Conservation (phyloP, 2,797 vertebrate genomes). For the Catharus ustulatus region DNA sequence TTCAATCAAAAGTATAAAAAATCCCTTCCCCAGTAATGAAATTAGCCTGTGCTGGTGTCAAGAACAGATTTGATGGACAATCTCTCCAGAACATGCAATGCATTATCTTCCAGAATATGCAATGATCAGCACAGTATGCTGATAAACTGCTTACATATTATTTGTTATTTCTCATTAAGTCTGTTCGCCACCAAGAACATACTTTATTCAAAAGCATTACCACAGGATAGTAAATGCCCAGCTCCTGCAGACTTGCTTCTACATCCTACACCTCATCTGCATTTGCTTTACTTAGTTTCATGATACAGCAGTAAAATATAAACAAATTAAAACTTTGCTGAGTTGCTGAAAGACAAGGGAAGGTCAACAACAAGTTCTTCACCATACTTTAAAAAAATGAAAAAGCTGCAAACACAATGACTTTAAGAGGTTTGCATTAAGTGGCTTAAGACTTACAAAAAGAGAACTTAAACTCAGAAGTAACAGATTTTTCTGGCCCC, state of each 20-base stretch:
- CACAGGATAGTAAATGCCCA: not conserved
- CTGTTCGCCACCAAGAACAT: fast-evolving
- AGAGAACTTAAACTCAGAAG: not conserved
- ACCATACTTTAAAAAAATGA: not conserved
- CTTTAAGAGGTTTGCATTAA: not conserved
- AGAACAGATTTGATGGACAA: not conserved
- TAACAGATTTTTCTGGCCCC: not conserved
- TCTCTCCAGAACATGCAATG: not conserved
- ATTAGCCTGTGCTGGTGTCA: not conserved
- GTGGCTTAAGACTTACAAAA: not conserved
- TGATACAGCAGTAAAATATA: not conserved
- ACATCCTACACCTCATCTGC: not conserved
- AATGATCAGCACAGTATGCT: not conserved
- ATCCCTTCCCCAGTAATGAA: not conserved
- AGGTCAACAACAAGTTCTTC: not conserved
- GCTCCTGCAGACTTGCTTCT: not conserved
- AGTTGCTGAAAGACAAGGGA: not conserved
- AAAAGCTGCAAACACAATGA: not conserved
- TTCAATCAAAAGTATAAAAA: not conserved
- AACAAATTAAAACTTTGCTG: not conserved
- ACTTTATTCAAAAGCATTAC: not conserved
- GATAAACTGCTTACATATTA: not conserved
- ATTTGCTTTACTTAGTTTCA: not conserved
- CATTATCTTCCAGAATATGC: not conserved
- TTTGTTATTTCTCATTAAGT: not conserved